Percentiles rank a stretch among this genome's conserved stretches.
phyloP scores from a whole-genome alignment of 2,113 vertebrate species.

The Zosterops lateralis region DNA sequence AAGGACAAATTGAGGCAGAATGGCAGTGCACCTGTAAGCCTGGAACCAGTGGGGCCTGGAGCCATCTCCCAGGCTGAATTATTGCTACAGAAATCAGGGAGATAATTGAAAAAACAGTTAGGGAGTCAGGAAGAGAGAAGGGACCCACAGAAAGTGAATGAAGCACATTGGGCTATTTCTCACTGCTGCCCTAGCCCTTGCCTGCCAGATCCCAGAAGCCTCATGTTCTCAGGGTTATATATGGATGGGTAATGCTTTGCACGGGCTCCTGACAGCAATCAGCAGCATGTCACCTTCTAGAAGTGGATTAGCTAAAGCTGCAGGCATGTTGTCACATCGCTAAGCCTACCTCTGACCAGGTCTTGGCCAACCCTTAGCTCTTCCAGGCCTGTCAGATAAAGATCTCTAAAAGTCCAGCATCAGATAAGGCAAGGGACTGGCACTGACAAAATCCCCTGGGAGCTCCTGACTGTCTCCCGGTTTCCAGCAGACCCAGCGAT shows the following conservation, averaged over 20 bases:
- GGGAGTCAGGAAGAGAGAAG: not conserved
- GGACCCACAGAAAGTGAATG: not conserved
- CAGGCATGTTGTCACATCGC: not conserved
- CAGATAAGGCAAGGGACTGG: not conserved
- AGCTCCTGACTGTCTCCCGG: rapidly evolving
- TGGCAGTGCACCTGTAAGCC: not conserved
- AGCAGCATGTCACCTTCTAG: not conserved
- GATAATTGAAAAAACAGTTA: not conserved
- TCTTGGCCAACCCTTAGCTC: not conserved
- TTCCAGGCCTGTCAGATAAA: not conserved
- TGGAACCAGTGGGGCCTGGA: not conserved
- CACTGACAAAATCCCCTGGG: not conserved
- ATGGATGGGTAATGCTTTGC: not conserved
- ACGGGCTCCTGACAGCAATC: not conserved
- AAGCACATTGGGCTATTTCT: not conserved
- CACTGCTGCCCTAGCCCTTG: not conserved
- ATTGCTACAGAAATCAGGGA: not conserved
- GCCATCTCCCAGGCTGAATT: not conserved
- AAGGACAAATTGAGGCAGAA: not conserved
- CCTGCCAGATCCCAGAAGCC: not conserved
- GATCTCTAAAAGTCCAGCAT: not conserved
- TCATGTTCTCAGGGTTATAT: not conserved
- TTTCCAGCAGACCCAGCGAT: not conserved
- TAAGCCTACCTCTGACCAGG: not conserved
- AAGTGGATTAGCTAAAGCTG: not conserved